phyloP scores from a whole-genome alignment of 2,113 vertebrate species.

The Sceloporus undulatus region DNA sequence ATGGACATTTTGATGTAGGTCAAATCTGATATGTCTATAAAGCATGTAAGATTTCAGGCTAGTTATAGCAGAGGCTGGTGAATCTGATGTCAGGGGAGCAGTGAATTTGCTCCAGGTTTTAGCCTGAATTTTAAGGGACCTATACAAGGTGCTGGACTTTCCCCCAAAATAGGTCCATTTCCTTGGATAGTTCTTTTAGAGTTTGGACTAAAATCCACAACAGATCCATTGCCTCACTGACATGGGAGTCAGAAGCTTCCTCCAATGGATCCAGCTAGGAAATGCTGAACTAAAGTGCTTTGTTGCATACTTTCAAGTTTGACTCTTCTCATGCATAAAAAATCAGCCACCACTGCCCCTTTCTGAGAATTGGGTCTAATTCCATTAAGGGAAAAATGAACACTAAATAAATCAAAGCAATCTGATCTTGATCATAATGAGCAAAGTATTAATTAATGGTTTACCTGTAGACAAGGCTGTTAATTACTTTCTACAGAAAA shows the following conservation, averaged over 20 bases:
- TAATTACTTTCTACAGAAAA: constrained; percentile 61
- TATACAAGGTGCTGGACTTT: too few species aligned
- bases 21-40: neutral
- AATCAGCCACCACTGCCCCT: neutral
- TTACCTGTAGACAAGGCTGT: constrained; percentile 48
- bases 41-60: neutral
- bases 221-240: too few species aligned
- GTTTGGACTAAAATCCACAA: too few species aligned
- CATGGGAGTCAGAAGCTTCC: too few species aligned
- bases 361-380: neutral
- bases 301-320: neutral
- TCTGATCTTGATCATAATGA: constrained; percentile 35
- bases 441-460: constrained; percentile 59
- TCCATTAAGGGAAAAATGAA: constrained; percentile 9
- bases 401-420: constrained; percentile 26
- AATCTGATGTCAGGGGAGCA: too few species aligned
- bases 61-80: too few species aligned
- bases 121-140: too few species aligned
- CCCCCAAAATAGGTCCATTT: too few species aligned
- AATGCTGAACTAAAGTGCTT: too few species aligned
- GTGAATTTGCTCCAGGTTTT: neutral
- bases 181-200: too few species aligned
- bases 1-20: neutral
- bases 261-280: too few species aligned
- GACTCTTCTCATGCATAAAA: neutral